Evolutionary conservation across 1,140 invertebrate species (phyloP), one percentile per base, ranked within the genome.

Genomic region (Geopemphigus sp.): DNA sequence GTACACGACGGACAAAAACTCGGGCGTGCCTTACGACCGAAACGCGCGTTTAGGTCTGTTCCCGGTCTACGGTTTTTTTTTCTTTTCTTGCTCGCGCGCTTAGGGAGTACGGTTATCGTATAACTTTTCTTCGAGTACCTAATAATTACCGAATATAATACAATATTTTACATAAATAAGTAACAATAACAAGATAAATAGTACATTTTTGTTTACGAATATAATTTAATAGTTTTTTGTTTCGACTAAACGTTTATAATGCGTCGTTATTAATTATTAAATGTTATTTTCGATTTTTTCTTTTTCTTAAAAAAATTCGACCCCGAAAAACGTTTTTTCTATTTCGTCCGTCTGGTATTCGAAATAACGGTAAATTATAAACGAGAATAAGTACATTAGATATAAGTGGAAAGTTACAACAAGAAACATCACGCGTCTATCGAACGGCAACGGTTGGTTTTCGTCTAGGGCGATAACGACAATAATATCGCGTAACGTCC

Each of bases 131-230:
- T n/a, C 1, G 29, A 53, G 14, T 53, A 72, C 45, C 66, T 72
- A 72, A 72, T 72, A 54, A 72, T 54, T 72, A 54, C 54, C 17
- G 68, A 72, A 72, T 72, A 72, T 72, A 72, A 54, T 72, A 72
- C 68, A 72, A 72, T 72, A 53, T 72, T 72, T 72, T 72, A 72
- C 68, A 72, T 54, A 72, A 72, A 72, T 72, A 72, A 72, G 47
- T 53, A 72, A 54, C 50, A 72, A 72, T 72, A 72, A 72, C 68
- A 72, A 72, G 68, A 72, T 72, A 72, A 72, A 72, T 29, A 68
- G 66, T 68, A 68, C 66, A 68, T 68, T 68, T n/a, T n/a, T 68
- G 12, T 68, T 68, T 68, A 50, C 29, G 66, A 68, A 68, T 68
- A 68, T 68, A 68, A 68, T 68, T 50, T 68, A 47, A 47, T 66